Base-by-base conservation (phyloP, 2,888 invertebrate species). In the Linyphia triangularis region DNA sequence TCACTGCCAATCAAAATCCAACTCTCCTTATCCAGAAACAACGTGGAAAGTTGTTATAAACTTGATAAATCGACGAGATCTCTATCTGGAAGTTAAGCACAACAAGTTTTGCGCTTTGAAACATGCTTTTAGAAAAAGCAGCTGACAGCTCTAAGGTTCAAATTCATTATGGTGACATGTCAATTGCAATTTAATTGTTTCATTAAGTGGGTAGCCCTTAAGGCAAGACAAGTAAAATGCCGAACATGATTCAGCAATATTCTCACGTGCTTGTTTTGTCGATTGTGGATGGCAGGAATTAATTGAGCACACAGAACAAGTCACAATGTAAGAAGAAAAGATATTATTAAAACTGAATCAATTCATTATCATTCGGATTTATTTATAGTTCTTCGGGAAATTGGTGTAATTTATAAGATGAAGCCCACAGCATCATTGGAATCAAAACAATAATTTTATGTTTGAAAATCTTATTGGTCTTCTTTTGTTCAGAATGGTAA, bases 161-260 rank as follows among this genome's bases (percentile, higher is more conserved):
- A 59, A 81, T 69, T 33, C 57, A 69, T 37, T 57, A 57, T 43
- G 19, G 9, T 57, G 69, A 57, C 69, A 33, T 81, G 81, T 77
- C 77, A 77, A 61, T 61, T 77, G 81, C 81, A 81, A 59, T 81
- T 69, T 81, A 81, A 81, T 81, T 81, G 81, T 69, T 81, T 81
- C 81, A 37, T 69, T 81, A 37, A 69, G 57, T 81, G 65, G 19
- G 63, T 10, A 37, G n/a, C 40, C 22, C 59, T 22, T n/a, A 4
- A 10, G 19, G 59, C 33, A 24, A 10, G 22, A n/a, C 16, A 33
- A 16, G 24, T 63, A 75, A 30, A 63, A 7, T 63, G n/a, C 63
- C 40, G 40, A 63, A 63, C 57, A 63, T 63, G 77, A 61, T 61
- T 77, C 37, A 26, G 40, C 26, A 63, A 63, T 63, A 63, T 63